These are phyloP conservation scores for Mus spretus DNA, from an alignment of 2,797 vertebrate species.

Conservation along the genomic window DNA sequence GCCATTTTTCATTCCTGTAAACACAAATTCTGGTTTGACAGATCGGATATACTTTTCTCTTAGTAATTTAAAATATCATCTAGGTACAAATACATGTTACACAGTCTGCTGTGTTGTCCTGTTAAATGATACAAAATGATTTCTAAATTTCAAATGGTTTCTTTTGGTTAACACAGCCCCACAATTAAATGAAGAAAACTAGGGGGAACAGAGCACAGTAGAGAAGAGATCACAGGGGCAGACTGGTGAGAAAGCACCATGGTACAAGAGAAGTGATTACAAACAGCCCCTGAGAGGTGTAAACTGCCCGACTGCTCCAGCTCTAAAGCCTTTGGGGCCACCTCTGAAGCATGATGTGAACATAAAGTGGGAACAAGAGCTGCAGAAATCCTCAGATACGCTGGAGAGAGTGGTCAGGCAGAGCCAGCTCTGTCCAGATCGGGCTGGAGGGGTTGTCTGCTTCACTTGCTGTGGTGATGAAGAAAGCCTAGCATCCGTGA, in stretches of 20 bases:
- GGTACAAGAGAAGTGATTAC: background rate
- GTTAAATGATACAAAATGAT: background rate
- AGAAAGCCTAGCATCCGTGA: background rate
- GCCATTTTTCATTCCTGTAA: slow-evolving; percentile 51
- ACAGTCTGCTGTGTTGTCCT: slow-evolving; percentile 31
- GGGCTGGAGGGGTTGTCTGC: background rate
- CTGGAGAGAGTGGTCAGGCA: background rate
- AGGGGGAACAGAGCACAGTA: background rate
- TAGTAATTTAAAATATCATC: slow-evolving; percentile 16
- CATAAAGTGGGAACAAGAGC: background rate
- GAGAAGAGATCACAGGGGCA: background rate
- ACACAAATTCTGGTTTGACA: slow-evolving; percentile 18
- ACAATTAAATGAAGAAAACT: background rate
- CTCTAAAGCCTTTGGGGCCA: background rate
- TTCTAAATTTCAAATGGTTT: slow-evolving; percentile 56
- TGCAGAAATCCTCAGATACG: background rate
- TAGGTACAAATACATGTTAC: slow-evolving; percentile 33
- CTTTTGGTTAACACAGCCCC: background rate
- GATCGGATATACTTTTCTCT: slow-evolving; percentile 41
- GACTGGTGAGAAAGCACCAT: background rate
- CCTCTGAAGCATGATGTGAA: background rate
- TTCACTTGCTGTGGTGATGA: background rate
- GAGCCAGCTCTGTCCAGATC: background rate
- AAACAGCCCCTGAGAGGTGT: background rate
- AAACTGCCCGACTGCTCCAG: background rate